Evolutionary conservation across 2,797 vertebrate species (phyloP), one percentile per base, ranked within the genome.

Genomic region (Tokudaia tokunoshimensis): DNA sequence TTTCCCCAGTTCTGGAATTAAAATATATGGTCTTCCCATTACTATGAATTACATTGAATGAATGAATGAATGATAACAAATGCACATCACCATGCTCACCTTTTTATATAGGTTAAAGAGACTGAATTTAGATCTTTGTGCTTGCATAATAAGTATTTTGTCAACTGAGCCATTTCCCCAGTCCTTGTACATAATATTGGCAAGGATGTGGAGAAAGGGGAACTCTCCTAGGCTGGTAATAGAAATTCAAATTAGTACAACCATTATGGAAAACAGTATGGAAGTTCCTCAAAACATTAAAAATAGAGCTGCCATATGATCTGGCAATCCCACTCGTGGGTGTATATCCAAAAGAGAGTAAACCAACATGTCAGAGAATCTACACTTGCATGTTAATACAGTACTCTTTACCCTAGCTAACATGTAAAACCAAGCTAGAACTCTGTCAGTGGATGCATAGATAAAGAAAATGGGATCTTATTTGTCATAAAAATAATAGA

Each of bases 301-400:
- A 94, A 90, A 67, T 70, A 84, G 74, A 84, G 37, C 70, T 67
- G 47, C 70, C 47, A 47, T 65, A n/a, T 26, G 79, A 90, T 67
- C 59, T 44, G 82, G n/a, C n/a, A 84, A 24, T 47, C 47, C 47
- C 37, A 67, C 80, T 78, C 31, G 59, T 55, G n/a, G 14, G 44
- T 44, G 26, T 14, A 15, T 67, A 41, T 34, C 44, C 44, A 67
- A 83, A 94, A 70, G 14, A 84, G 24, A 82, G 24, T 29, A 90
- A 76, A 12, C 63, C 47, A 47, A n/a, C 81, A n/a, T 44, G 26
- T 84, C 80, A 22, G 22, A 83, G 29, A 85, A 29, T n/a, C 86
- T 57, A 41, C 26, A 47, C 37, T 19, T 22, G 24, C 31, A 8
- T 90, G 72, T 70, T 70, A 37, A 78, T 17, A 11, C 31, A 34